Evolutionary conservation across 2,113 vertebrate genomes (phyloP).

Genomic region (Kryptolebias marmoratus): DNA sequence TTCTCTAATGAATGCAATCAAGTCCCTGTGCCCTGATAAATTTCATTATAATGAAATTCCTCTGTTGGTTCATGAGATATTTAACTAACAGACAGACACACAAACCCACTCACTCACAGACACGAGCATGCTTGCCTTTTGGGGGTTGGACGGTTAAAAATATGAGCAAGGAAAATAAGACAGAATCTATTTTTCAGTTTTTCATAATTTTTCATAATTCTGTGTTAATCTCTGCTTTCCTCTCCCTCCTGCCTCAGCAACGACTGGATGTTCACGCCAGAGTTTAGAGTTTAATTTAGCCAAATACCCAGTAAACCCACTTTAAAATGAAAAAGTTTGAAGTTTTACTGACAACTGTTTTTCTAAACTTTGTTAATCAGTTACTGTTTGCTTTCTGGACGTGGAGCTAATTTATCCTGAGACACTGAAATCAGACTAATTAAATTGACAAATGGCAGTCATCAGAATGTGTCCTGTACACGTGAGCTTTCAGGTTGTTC

Average conservation of each 20-base stretch:
- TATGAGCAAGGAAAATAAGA: no score
- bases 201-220: no score
- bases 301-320: slow-evolving; percentile 41
- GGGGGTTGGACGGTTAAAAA: no score
- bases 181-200: no score
- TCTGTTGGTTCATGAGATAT: no score
- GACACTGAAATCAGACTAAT: slow-evolving; percentile 55
- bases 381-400: slow-evolving; percentile 24
- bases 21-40: slow-evolving; percentile 2
- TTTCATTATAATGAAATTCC: slow-evolving; percentile 1
- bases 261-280: neutral
- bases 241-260: slow-evolving; percentile 8
- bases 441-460: slow-evolving; percentile 60
- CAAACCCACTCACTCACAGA: no score
- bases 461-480: slow-evolving; percentile 43
- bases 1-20: slow-evolving; percentile 8
- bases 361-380: slow-evolving; percentile 35
- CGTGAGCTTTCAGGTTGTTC: slow-evolving; percentile 5
- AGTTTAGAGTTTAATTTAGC: slow-evolving; percentile 44
- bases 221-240: no score
- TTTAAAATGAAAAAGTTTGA: slow-evolving; percentile 27
- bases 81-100: no score
- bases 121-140: no score
- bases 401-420: slow-evolving; percentile 45
- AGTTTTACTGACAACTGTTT: slow-evolving; percentile 41